Evolutionary conservation across 2,113 vertebrate species (phyloP).

Genomic region (Varanus salvator): DNA sequence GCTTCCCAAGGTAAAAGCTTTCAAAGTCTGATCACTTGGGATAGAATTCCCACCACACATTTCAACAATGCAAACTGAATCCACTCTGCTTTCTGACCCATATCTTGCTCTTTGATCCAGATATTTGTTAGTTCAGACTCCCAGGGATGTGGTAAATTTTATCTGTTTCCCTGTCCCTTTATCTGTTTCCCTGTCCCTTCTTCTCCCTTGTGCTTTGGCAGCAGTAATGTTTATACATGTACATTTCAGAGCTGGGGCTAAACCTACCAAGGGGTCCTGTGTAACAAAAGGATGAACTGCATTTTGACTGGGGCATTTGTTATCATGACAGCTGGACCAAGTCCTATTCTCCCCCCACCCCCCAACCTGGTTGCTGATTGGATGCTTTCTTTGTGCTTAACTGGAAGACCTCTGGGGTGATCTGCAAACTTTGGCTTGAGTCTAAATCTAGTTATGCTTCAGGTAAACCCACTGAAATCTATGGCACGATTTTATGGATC

Average conservation of each 20-base stretch:
- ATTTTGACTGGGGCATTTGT: slow-evolving; percentile 7
- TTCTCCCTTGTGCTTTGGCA: neutral
- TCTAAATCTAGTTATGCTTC: too few relatives aligned
- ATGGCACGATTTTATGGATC: too few relatives aligned
- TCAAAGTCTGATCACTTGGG: neutral
- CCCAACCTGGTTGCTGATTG: neutral
- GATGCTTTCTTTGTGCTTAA: neutral
- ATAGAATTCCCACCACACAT: neutral
- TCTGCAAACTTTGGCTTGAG: neutral
- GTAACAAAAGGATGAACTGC: neutral
- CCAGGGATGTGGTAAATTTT: neutral
- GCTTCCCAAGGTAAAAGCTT: neutral
- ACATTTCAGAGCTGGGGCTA: neutral
- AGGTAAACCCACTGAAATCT: too few relatives aligned
- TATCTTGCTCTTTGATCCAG: neutral
- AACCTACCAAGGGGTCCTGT: neutral
- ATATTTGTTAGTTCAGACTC: neutral
- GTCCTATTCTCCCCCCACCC: neutral
- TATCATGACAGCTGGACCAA: neutral
- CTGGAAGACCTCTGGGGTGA: neutral
- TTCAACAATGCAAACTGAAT: neutral
- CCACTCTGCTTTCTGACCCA: neutral
- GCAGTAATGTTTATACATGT: neutral
- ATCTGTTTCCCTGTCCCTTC: neutral
- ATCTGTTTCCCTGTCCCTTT: neutral